Conservation (phyloP, 2,888 invertebrate species). For the Ctena decussata region DNA sequence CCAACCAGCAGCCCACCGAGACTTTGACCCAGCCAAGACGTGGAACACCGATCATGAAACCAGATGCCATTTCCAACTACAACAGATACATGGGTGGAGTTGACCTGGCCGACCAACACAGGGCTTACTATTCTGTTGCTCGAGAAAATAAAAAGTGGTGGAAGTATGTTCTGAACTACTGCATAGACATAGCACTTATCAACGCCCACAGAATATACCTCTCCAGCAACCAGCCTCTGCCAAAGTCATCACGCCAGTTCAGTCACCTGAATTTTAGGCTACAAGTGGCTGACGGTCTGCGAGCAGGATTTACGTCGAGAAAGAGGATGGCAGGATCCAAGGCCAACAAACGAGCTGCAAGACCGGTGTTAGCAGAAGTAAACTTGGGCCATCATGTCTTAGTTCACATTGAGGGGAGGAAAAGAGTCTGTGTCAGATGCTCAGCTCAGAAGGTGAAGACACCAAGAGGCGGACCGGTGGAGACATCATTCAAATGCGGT, state of each 20-base stretch:
- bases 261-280: neutral
- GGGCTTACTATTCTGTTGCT: neutral
- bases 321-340: neutral
- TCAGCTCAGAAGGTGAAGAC: neutral
- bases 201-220: neutral
- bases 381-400: neutral
- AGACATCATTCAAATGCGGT: neutral
- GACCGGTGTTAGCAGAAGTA: neutral
- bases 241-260: no score
- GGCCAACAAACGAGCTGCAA: neutral
- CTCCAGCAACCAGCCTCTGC: neutral
- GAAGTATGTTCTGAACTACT: no score
- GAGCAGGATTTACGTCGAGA: conserved; percentile 2
- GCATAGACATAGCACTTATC: no score
- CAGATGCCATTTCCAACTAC: conserved; percentile 29
- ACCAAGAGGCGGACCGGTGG: neutral
- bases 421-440: conserved; percentile 1
- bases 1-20: conserved; percentile 5
- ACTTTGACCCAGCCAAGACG: neutral
- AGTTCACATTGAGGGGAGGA: no score
- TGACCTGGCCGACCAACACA: conserved; percentile 16
- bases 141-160: conserved; percentile 43
- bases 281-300: neutral
- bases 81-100: conserved; percentile 38
- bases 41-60: neutral